Evolutionary conservation across 2,888 invertebrate genomes (phyloP), one percentile per base, ranked within the genome.

Genomic region (Bembecia ichneumoniformis): DNA sequence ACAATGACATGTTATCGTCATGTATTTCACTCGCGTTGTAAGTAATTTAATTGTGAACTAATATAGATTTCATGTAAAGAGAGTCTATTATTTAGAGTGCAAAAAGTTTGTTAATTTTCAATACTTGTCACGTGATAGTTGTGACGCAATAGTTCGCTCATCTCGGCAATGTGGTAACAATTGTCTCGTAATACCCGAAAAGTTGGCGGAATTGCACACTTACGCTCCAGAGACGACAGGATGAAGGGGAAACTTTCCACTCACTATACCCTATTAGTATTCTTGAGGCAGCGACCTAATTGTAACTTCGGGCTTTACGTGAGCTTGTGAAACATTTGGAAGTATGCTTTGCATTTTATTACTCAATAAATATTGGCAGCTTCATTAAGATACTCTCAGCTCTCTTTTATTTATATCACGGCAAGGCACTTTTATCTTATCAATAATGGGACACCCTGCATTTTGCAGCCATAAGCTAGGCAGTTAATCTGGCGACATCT

Each of bases 261-360:
- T 55, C 51, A 51, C 52, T 55, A 51, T 48, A 51, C 48, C 53
- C 53, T 52, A 55, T 55, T 53, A 55, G 55, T 51, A 55, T 55
- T 55, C 55, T 47, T 47, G 28, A 36, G 47, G 52, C 49, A 46
- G 49, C 52, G 53, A 49, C 50, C 50, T 53, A 55, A 55, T 55
- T 53, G 53, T 53, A 53, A 52, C 53, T 53, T 53, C 47, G 51
- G 11, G 28, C 40, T 40, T 40, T 40, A 40, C 40, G 40, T 40
- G 40, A 40, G 40, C 40, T 14, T 13, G 40, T 13, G 40, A 40
- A 14, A 40, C 40, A 40, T 14, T 40, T 40, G 40, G 13, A 40
- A 40, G 7, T 40, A 14, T 40, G 13, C 40, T 40, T 40, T 13
- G 40, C 28, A 40, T 40, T 40, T 40, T 40, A 40, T 40, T 40